Evolutionary conservation across 2,797 vertebrate species (phyloP), one percentile per base, ranked within the genome.

Genomic region (Epinephelus awoara): DNA sequence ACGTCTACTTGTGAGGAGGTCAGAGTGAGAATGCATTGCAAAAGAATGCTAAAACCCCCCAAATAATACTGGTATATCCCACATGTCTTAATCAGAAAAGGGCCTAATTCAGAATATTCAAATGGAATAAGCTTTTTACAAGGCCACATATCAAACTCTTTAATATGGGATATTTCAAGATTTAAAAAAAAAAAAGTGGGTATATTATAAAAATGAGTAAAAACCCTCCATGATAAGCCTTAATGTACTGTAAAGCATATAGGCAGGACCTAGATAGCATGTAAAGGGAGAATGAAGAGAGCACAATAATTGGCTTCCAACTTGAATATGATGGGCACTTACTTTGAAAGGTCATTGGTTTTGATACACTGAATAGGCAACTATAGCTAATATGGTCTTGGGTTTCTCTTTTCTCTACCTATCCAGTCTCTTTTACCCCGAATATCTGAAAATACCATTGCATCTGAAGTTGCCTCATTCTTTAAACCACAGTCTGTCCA

Each of bases 311-410:
- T 77, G 40, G 29, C 46, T 29, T 78, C 52, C 40, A 57, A 23
- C 38, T 50, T 47, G 21, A 81, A 58, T 75, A 19, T 72, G 47
- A 80, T 73, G 71, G 52, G 65, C 44, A 57, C 25, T 76, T 66
- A 59, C 54, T 64, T 62, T 50, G 21, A 82, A 83, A 83, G 65
- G 68, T 82, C 81, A 72, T 49, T 74, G 10, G 8, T 81, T 15
- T 58, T 78, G 10, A 73, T 2, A 12, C 19, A 58, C 18, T 63
- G 51, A 72, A 64, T 59, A 46, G 40, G 29, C 49, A 27, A 40
- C 27, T 25, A 17, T 51, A 67, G 52, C 42, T 23, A 49, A 68
- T 50, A 21, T 6, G 15, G 52, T 65, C 19, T 46, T 49, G 4
- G 13, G 13, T 49, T 72, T 77, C 47, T 42, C n/a, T 51, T 64